Conservation (phyloP, 2,797 vertebrate species). For the Rallus crepitans region DNA sequence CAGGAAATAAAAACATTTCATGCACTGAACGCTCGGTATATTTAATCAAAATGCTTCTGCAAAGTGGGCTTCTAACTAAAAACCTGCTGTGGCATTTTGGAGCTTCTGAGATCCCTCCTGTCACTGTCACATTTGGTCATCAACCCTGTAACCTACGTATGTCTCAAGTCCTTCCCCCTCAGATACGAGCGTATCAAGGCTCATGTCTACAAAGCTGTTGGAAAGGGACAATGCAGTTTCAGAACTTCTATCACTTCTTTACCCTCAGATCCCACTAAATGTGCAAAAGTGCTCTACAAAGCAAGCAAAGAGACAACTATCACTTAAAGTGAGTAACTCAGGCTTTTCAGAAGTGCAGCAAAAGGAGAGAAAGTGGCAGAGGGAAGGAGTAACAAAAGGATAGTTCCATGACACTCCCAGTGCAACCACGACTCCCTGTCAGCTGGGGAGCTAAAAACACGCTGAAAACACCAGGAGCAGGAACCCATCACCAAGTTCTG, state of each 20-base stretch:
- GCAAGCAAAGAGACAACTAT: rapidly evolving
- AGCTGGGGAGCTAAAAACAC: not conserved
- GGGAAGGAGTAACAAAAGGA: not conserved
- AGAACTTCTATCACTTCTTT: not conserved
- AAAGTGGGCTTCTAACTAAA: not conserved
- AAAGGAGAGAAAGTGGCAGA: not conserved
- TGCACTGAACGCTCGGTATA: not conserved
- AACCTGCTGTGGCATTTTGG: not conserved
- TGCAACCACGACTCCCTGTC: not conserved
- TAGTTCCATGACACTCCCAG: not conserved
- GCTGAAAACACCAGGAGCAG: not conserved
- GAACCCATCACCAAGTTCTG: not conserved
- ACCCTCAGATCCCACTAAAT: rapidly evolving
- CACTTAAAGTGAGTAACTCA: not conserved
- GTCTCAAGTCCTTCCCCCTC: not conserved
- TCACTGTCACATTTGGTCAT: rapidly evolving
- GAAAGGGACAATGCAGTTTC: not conserved
- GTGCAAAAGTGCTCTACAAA: not conserved
- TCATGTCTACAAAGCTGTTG: not conserved
- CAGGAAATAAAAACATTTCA: conserved; percentile 31
- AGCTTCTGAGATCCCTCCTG: not conserved
- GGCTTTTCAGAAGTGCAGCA: rapidly evolving
- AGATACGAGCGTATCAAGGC: not conserved
- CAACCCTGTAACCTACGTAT: rapidly evolving
- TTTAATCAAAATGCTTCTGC: conserved; percentile 10